These are phyloP conservation scores for Ibycter americanus DNA, from an alignment of 2,797 vertebrate genomes.

Conservation along the genomic window DNA sequence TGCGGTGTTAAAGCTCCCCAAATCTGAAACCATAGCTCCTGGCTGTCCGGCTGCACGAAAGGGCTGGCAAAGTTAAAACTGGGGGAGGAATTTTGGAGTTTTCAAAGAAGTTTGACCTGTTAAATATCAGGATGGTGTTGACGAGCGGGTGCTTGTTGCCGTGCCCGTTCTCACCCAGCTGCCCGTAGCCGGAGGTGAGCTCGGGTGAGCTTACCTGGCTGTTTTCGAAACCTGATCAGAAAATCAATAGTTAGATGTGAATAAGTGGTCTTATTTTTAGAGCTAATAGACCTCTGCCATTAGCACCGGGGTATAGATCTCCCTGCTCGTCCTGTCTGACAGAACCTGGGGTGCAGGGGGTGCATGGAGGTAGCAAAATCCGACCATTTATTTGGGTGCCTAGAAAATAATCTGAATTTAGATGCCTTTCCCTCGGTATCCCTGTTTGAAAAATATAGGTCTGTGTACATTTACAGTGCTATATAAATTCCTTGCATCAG, in stretches of 20 bases:
- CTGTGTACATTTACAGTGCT: neutral
- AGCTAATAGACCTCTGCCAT: neutral
- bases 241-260: neutral
- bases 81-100: neutral
- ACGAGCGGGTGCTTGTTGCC: rapidly evolving
- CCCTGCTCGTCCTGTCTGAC: neutral
- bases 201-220: neutral
- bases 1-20: neutral
- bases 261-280: neutral
- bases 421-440: neutral
- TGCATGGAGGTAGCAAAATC: neutral
- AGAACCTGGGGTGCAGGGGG: neutral
- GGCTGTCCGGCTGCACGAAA: neutral
- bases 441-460: neutral
- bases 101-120: neutral
- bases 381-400: neutral
- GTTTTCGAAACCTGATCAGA: neutral
- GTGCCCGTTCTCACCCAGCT: neutral
- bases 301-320: neutral
- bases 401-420: slow-evolving; percentile 34
- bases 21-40: neutral
- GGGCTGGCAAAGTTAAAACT: neutral
- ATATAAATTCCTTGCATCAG: neutral
- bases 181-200: rapidly evolving
- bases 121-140: neutral